These are phyloP conservation scores for Eulithis prunata DNA, from an alignment of 2,888 invertebrate genomes.

Conservation along the genomic window DNA sequence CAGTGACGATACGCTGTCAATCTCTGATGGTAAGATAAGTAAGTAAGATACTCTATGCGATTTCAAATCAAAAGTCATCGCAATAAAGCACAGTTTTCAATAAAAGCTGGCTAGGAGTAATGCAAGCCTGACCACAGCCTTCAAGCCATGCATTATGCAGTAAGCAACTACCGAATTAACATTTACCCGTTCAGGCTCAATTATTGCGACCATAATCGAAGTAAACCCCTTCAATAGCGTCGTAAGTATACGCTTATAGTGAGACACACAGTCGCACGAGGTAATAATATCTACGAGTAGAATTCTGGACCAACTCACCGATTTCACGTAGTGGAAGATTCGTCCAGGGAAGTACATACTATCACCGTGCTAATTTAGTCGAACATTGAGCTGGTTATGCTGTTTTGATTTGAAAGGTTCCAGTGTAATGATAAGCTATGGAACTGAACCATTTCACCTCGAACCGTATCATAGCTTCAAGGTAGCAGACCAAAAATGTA, in stretches of 20 bases:
- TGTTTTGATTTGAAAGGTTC: too few species aligned
- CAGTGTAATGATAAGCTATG: too few species aligned
- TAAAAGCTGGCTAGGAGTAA: conserved; percentile 1
- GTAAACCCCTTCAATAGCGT: conserved; percentile 57
- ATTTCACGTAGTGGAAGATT: too few species aligned
- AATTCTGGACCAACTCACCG: conserved; percentile 3
- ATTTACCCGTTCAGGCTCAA: conserved; percentile 59
- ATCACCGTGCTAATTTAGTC: too few species aligned
- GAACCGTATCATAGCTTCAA: too few species aligned
- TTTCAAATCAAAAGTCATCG: conserved; percentile 3
- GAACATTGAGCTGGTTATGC: too few species aligned
- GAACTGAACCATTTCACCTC: too few species aligned
- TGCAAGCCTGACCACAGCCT: conserved; percentile 16
- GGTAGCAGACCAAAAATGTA: too few species aligned
- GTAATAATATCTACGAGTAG: conserved; percentile 5
- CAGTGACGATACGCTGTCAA: too few species aligned
- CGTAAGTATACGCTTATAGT: conserved; percentile 58
- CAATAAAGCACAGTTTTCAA: conserved; percentile 7
- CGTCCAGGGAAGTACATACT: too few species aligned
- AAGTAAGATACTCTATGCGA: not conserved
- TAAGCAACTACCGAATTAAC: conserved; percentile 60
- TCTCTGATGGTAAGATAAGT: too few species aligned
- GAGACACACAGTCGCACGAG: conserved; percentile 38
- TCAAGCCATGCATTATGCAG: conserved; percentile 56
- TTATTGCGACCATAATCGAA: conserved; percentile 62